Percentiles rank a stretch among this genome's conserved stretches.
These are phyloP conservation scores for Mizuhopecten yessoensis DNA, from an alignment of 1,140 invertebrate genomes.

Conservation along the genomic window DNA sequence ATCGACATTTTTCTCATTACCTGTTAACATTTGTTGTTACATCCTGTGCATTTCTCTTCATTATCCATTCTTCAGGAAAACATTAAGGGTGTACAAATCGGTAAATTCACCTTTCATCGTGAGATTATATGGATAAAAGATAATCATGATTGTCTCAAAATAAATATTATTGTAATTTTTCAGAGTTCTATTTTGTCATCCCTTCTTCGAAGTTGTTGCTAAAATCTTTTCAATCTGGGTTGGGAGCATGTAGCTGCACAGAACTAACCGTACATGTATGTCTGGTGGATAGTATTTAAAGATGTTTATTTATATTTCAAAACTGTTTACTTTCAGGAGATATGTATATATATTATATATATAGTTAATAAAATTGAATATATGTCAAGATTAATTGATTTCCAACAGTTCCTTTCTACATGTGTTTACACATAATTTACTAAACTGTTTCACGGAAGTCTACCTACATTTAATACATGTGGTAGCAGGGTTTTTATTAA, in stretches of 20 bases:
- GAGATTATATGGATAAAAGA: conserved; percentile 18
- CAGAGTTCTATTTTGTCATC: conserved; percentile 30
- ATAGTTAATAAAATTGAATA: conserved; percentile 40
- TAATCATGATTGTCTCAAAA: conserved; percentile 35
- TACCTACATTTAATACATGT: too few relatives aligned
- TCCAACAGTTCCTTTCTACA: neutral
- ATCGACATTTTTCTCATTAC: conserved; percentile 31
- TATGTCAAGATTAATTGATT: conserved; percentile 35
- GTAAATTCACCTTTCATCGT: neutral
- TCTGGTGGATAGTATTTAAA: conserved; percentile 19
- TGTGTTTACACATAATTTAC: too few relatives aligned
- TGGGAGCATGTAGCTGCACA: conserved; percentile 14
- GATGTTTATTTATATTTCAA: conserved; percentile 39
- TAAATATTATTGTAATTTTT: conserved; percentile 36
- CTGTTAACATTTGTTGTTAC: conserved; percentile 34
- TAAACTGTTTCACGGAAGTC: too few relatives aligned
- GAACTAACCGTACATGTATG: conserved; percentile 32
- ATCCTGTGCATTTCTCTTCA: conserved; percentile 38
- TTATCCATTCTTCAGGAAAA: conserved; percentile 28
- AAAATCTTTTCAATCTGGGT: neutral
- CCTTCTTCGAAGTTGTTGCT: neutral
- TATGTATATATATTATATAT: conserved; percentile 18
- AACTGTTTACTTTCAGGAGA: conserved; percentile 34
- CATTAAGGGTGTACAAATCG: conserved; percentile 6
- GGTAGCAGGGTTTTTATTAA: too few relatives aligned